These are phyloP conservation scores for Glyphotaelius pellucidus DNA, from an alignment of 2,888 invertebrate genomes.

Conservation along the genomic window DNA sequence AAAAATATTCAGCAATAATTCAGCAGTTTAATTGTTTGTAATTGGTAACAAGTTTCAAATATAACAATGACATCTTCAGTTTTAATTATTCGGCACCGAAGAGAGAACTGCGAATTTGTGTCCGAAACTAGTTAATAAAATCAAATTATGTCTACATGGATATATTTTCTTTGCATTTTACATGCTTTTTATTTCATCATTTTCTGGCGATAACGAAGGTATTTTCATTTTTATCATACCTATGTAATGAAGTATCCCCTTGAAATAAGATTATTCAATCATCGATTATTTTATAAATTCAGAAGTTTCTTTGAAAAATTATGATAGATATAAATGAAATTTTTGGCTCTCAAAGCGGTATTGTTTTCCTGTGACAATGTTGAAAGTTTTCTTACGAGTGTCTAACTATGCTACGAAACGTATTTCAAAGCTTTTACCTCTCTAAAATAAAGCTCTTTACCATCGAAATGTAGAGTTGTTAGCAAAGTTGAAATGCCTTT, in stretches of 20 bases:
- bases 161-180: too few species aligned
- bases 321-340: too few species aligned
- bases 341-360: background rate
- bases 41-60: background rate
- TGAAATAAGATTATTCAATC: too few species aligned
- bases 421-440: background rate
- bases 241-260: too few species aligned
- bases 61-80: background rate
- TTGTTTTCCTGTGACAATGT: background rate
- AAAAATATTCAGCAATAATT: background rate
- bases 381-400: background rate
- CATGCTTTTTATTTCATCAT: too few species aligned
- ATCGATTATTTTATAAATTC: too few species aligned
- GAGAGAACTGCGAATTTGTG: background rate
- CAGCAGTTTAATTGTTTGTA: too few species aligned
- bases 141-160: background rate
- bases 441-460: constrained; percentile 2
- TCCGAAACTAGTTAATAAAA: background rate
- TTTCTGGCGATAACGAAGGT: too few species aligned
- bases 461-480: background rate
- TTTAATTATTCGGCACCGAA: background rate
- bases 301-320: too few species aligned
- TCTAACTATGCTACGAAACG: background rate
- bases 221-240: too few species aligned
- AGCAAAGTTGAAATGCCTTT: background rate